Conservation (phyloP, 2,888 invertebrate species). For the Philaethria dido region DNA sequence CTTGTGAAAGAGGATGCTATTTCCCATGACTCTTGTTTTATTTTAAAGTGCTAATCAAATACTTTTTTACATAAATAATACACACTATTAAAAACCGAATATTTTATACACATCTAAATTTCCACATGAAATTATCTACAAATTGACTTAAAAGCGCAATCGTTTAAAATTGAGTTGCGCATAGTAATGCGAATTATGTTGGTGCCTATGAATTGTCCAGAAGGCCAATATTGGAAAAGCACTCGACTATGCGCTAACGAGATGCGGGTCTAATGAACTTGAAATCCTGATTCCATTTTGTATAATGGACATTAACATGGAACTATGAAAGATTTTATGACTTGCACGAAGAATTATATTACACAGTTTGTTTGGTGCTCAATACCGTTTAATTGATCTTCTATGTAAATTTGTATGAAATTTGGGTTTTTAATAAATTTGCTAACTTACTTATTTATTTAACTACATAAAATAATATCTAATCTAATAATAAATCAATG, state of each 20-base stretch:
- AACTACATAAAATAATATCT: too few relatives aligned
- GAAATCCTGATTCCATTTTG: conserved; percentile 79
- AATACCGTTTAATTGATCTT: neutral
- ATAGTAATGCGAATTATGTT: conserved; percentile 46
- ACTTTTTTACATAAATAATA: too few relatives aligned
- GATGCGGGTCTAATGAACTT: conserved; percentile 79
- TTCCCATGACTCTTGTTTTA: too few relatives aligned
- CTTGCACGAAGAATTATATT: conserved; percentile 22
- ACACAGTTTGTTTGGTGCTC: conserved; percentile 8
- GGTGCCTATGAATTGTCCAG: conserved; percentile 59
- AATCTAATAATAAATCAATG: too few relatives aligned
- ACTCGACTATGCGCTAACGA: conserved; percentile 77
- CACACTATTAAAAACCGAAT: too few relatives aligned
- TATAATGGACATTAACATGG: conserved; percentile 68
- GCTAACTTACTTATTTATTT: too few relatives aligned
- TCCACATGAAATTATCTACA: conserved; percentile 19
- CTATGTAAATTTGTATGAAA: neutral
- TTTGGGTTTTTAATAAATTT: too few relatives aligned
- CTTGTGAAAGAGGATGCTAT: too few relatives aligned
- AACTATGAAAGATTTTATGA: conserved; percentile 55
- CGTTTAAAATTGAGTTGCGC: conserved; percentile 33
- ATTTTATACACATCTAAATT: neutral
- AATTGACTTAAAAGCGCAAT: conserved; percentile 43
- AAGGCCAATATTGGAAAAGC: conserved; percentile 78
- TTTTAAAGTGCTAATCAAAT: too few relatives aligned